phyloP scores from a whole-genome alignment of 2,888 invertebrate species.

The Euplexia lucipara region DNA sequence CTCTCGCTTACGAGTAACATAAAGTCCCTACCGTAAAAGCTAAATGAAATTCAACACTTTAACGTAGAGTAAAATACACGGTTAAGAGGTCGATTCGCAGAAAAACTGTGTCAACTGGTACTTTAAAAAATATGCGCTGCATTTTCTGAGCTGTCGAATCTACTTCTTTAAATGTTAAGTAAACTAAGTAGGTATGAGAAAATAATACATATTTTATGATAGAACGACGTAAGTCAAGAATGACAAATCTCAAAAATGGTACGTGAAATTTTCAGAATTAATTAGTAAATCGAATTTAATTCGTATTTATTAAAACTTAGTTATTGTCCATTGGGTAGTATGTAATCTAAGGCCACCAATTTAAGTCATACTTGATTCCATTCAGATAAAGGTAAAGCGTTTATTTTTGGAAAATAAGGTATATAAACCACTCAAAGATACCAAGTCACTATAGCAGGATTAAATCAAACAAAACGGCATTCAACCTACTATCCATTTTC shows the following conservation, averaged over 20 bases:
- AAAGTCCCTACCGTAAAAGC: not conserved
- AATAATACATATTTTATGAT: not conserved
- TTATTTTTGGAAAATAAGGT: too few species aligned
- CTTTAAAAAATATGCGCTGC: slow-evolving; percentile 16
- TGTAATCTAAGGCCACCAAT: not conserved
- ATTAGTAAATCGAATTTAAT: not conserved
- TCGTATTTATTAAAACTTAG: not conserved
- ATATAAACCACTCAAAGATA: not conserved
- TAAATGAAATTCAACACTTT: slow-evolving; percentile 8
- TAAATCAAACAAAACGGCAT: not conserved
- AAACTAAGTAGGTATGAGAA: not conserved
- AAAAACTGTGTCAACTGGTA: slow-evolving; percentile 29
- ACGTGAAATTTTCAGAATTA: too few species aligned
- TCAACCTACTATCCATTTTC: slow-evolving; percentile 8
- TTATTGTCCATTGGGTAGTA: too few species aligned
- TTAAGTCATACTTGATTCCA: not conserved
- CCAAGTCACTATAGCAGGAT: not conserved
- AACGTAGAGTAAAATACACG: slow-evolving; percentile 1
- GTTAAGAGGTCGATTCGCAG: slow-evolving; percentile 9
- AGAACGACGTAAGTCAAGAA: not conserved
- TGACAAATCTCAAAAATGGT: too few species aligned
- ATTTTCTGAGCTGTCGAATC: slow-evolving; percentile 6
- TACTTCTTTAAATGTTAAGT: slow-evolving; percentile 10
- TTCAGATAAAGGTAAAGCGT: too few species aligned
- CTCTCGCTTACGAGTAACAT: not conserved